Conservation (phyloP, 2,113 vertebrate genomes). For the Corvus hawaiiensis region DNA sequence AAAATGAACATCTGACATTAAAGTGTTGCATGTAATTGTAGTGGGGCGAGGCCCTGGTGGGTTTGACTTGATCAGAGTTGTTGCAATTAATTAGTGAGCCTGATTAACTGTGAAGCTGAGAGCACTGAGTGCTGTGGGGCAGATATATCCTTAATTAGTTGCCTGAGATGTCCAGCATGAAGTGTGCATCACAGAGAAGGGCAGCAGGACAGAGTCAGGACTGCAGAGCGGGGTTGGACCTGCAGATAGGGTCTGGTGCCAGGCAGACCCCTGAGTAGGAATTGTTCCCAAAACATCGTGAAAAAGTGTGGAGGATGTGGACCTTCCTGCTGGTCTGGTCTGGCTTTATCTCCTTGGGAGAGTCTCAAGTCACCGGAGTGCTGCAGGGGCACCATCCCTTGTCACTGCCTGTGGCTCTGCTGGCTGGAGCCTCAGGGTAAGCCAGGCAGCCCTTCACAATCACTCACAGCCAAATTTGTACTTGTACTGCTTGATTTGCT, state of each 20-base stretch:
- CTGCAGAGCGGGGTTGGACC: neutral
- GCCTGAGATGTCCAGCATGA: neutral
- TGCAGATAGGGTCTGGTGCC: neutral
- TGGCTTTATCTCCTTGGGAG: neutral
- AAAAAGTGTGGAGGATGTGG: neutral
- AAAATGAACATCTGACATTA: neutral
- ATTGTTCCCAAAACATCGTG: neutral
- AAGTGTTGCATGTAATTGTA: neutral
- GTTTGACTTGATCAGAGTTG: neutral
- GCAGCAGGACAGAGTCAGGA: neutral
- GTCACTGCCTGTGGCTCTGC: neutral
- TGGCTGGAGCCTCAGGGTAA: neutral
- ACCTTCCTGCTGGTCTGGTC: neutral
- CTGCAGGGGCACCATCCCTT: neutral
- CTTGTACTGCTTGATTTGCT: neutral
- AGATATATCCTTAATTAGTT: slow-evolving; percentile 10
- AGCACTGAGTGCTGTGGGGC: neutral
- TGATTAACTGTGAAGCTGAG: neutral
- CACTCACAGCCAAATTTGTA: neutral
- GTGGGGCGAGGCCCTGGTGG: fast-evolving
- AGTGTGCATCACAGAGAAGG: neutral
- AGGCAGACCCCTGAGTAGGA: neutral
- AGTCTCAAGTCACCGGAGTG: fast-evolving
- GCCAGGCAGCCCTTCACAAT: neutral
- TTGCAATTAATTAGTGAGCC: slow-evolving; percentile 12